Evolutionary conservation across 2,113 vertebrate species (phyloP), one percentile per base, ranked within the genome.

Genomic region (Dermatemys mawii): DNA sequence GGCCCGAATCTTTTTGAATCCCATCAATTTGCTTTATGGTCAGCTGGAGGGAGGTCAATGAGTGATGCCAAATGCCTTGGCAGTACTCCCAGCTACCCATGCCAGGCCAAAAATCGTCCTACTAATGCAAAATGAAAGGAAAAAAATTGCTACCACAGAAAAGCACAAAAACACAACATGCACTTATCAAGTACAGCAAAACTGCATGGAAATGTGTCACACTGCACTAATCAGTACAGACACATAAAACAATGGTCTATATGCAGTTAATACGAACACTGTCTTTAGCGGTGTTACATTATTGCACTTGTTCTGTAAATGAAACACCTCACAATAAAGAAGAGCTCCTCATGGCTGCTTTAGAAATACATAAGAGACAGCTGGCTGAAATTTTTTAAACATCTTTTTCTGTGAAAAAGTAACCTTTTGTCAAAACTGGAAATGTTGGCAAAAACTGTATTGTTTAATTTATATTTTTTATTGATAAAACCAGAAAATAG

Each of bases 401-500:
- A 90, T 81, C 86, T 90, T 32, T 70, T 70, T 38, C n/a, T 92
- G 78, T 81, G 80, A 88, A 75, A 91, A 90, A 78, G 4, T 53
- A 80, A 3, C 21, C 1, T 46, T 83, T 85, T 22, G 26, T 17
- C 89, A 89, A 93, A 83, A 8, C 11, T 14, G 49, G 60, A 46
- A 54, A 70, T 70, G 19, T 70, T 70, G 19, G 17, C n/a, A 87
- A 27, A 78, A 3, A 87, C 13, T 75, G 24, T 80, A 80, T 67
- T 67, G 78, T 85, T 55, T 29, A 75, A 76, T 46, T 4, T 76
- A 26, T 76, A 76, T 46, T 13, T 3, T 46, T 85, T 57, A 90
- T 67, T 4, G 7, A 87, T 76, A 83, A 78, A 92, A 4, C 2
- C 41, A 85, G 82, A 90, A 86, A 2, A 12, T 89, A 82, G 41